Evolutionary conservation across 2,113 vertebrate species (phyloP).

Genomic region (Drymodes brunneopygia): DNA sequence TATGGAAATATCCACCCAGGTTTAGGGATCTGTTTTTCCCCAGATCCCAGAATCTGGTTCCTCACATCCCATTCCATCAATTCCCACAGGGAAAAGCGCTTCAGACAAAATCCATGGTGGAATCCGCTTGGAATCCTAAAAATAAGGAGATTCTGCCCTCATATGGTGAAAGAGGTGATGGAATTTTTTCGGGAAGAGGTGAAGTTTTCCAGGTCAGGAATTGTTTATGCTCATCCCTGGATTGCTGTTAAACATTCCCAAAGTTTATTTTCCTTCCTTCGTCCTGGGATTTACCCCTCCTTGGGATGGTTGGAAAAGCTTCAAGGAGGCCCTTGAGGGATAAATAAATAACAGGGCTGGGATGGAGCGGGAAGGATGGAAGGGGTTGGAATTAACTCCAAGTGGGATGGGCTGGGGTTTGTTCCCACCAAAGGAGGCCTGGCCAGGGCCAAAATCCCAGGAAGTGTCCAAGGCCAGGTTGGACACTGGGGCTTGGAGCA

Average conservation of each 20-base stretch:
- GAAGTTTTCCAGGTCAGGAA: neutral
- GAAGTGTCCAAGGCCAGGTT: neutral
- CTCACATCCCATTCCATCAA: neutral
- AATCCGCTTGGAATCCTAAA: fast-evolving
- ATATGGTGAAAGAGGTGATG: neutral
- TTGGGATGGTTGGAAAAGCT: neutral
- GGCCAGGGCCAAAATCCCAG: fast-evolving
- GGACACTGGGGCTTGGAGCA: neutral
- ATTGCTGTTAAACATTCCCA: neutral
- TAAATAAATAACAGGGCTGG: neutral
- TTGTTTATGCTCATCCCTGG: fast-evolving
- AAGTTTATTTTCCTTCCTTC: neutral
- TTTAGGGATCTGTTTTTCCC: neutral
- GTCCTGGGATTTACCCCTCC: neutral
- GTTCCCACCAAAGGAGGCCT: no score
- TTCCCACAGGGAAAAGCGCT: neutral
- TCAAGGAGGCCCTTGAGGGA: neutral
- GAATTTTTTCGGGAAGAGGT: neutral
- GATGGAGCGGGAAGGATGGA: neutral
- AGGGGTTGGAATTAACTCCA: neutral
- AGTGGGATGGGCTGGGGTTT: neutral
- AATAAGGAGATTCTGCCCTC: neutral
- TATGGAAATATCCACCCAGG: neutral
- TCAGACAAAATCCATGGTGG: neutral
- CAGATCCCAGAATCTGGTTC: no score